phyloP scores from a whole-genome alignment of 2,797 vertebrate genomes.

The Pyrocephalus nanus region DNA sequence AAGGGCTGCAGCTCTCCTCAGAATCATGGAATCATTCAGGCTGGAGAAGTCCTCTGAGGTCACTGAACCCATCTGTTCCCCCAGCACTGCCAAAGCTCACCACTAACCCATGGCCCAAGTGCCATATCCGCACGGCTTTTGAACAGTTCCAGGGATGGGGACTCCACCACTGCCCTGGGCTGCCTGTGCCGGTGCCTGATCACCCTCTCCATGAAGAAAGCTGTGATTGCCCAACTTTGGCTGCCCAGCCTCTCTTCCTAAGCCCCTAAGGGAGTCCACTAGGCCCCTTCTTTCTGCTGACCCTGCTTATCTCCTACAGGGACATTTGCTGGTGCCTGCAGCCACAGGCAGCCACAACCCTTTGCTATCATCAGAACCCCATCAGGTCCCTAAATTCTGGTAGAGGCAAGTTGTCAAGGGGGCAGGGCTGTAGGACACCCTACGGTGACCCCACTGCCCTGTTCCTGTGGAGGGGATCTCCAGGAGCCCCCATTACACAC shows the following conservation, averaged over 20 bases:
- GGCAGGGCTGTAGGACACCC: neutral
- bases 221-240: neutral
- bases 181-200: too few species aligned
- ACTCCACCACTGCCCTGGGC: too few species aligned
- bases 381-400: rapidly evolving
- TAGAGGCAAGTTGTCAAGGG: rapidly evolving
- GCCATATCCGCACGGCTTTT: too few species aligned
- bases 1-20: too few species aligned
- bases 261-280: neutral
- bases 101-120: too few species aligned
- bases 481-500: neutral
- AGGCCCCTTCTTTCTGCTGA: neutral
- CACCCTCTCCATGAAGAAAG: too few species aligned
- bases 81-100: too few species aligned
- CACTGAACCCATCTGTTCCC: too few species aligned
- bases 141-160: too few species aligned
- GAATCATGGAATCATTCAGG: too few species aligned
- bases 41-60: too few species aligned
- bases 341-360: neutral
- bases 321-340: neutral
- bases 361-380: neutral
- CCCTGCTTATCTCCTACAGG: neutral
- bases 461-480: rapidly evolving
- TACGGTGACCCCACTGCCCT: too few species aligned
- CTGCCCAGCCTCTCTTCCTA: neutral